A percentile compares a stretch with the other conserved stretches of the same genome.
These are phyloP conservation scores for Montipora foliosa DNA, from an alignment of 64 coral and sea anemone genomes.

Conservation along the genomic window DNA sequence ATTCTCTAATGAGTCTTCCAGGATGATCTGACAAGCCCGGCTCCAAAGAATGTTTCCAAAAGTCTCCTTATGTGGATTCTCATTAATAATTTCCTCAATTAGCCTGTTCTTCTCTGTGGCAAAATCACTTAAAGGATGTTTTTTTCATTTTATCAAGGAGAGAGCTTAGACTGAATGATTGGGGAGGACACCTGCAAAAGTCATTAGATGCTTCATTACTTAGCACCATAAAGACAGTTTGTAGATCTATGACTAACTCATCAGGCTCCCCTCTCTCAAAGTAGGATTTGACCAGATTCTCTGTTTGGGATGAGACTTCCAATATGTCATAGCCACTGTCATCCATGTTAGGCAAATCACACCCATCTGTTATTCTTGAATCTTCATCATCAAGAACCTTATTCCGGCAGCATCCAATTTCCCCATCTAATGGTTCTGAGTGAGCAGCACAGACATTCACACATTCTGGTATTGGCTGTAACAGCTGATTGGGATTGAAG, in stretches of 20 bases:
- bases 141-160: neutral
- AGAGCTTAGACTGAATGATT: neutral
- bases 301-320: neutral
- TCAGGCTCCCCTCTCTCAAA: slow-evolving; percentile 78
- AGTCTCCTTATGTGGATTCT: neutral
- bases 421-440: neutral
- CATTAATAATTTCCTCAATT: neutral
- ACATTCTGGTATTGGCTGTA: neutral
- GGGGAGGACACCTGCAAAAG: slow-evolving; percentile 16
- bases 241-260: slow-evolving; percentile 9
- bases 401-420: neutral
- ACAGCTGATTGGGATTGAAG: neutral
- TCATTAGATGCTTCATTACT: neutral
- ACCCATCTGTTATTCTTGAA: neutral
- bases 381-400: neutral
- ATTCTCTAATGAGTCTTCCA: slow-evolving; percentile 10
- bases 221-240: neutral
- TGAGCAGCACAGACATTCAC: neutral
- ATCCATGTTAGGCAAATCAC: neutral
- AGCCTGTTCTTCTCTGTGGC: slow-evolving; percentile 13
- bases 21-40: slow-evolving; percentile 18
- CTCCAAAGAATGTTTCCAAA: slow-evolving; percentile 39
- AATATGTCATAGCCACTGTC: neutral
- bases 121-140: slow-evolving; percentile 12
- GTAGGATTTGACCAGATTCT: slow-evolving; percentile 25